A percentile compares a stretch with the other conserved stretches of the same genome.
phyloP scores from a whole-genome alignment of 2,797 vertebrate genomes.

The Adrianichthys oophorus region DNA sequence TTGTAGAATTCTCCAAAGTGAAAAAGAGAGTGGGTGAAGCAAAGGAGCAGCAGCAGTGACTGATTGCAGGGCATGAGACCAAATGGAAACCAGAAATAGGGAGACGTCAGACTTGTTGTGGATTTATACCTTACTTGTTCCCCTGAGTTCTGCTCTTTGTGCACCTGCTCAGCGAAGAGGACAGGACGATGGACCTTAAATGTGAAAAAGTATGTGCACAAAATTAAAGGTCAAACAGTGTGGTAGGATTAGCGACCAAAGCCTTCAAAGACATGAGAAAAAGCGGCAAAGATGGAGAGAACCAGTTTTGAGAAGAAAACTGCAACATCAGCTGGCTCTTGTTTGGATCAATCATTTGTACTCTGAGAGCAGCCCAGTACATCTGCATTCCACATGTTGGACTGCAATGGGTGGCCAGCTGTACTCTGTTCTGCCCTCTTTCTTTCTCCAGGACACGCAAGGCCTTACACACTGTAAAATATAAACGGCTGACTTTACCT shows the following conservation, averaged over 20 bases:
- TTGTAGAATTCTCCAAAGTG: conserved; percentile 33
- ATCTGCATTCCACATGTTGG: conserved; percentile 75
- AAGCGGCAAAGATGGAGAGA: conserved; percentile 20
- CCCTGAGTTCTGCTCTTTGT: conserved; percentile 66
- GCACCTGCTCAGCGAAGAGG: conserved; percentile 54
- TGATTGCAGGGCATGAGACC: conserved; percentile 61
- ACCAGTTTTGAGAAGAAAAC: conserved; percentile 37
- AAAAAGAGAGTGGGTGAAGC: conserved; percentile 43
- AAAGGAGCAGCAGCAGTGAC: conserved; percentile 50
- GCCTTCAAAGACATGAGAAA: conserved; percentile 49
- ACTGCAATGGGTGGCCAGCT: conserved; percentile 65
- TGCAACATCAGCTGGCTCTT: conserved; percentile 68
- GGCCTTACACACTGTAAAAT: conserved; percentile 1
- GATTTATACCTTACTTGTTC: conserved; percentile 74
- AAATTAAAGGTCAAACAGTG: conserved; percentile 62
- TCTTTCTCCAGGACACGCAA: conserved; percentile 25
- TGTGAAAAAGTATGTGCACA: conserved; percentile 54
- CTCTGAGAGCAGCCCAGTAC: conserved; percentile 53
- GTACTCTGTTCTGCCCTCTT: conserved; percentile 34
- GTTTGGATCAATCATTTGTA: conserved; percentile 73
- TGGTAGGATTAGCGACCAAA: conserved; percentile 56
- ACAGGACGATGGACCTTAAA: conserved; percentile 12
- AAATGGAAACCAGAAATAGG: conserved; percentile 74
- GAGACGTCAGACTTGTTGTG: conserved; percentile 59
- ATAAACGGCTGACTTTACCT: conserved; percentile 7